phyloP scores from a whole-genome alignment of 2,797 vertebrate genomes.

The Gila robusta region DNA sequence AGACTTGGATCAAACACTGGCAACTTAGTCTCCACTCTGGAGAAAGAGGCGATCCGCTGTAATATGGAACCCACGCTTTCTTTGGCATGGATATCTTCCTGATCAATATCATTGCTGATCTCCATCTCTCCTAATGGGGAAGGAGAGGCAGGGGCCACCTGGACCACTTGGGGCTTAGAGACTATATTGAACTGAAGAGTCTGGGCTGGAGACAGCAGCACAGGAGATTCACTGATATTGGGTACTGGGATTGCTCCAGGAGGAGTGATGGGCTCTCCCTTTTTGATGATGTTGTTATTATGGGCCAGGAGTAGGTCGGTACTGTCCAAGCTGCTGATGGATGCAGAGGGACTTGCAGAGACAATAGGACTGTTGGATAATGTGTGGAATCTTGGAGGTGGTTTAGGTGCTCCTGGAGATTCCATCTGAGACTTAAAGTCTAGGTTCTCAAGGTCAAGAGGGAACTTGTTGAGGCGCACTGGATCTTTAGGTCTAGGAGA shows the following conservation, averaged over 20 bases:
- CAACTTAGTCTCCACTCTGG: conserved; percentile 59
- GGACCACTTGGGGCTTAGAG: conserved; percentile 73
- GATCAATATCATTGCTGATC: conserved; percentile 22
- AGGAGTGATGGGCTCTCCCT: conserved; percentile 50
- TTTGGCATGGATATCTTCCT: conserved; percentile 35
- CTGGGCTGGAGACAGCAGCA: conserved; percentile 67
- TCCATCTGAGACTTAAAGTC: conserved; percentile 62
- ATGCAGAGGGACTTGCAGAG: conserved; percentile 66
- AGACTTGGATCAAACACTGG: conserved; percentile 23
- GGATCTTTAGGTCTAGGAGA: conserved; percentile 71
- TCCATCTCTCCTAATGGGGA: conserved; percentile 50
- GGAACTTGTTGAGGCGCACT: conserved; percentile 81
- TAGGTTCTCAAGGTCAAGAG: conserved; percentile 77
- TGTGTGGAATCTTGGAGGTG: conserved; percentile 63
- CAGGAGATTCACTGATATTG: conserved; percentile 61
- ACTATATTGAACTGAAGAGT: conserved; percentile 70
- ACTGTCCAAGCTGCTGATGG: conserved; percentile 71
- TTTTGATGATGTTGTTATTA: conserved; percentile 40
- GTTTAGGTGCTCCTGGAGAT: conserved; percentile 42
- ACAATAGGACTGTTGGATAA: conserved; percentile 65
- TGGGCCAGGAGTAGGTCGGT: conserved; percentile 44
- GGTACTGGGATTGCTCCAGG: conserved; percentile 64
- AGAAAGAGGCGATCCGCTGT: conserved; percentile 79
- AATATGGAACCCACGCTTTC: conserved; percentile 77
- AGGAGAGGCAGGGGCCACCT: conserved; percentile 58